Base-by-base conservation (phyloP, 2,113 vertebrate genomes). In the Arothron firmamentum region DNA sequence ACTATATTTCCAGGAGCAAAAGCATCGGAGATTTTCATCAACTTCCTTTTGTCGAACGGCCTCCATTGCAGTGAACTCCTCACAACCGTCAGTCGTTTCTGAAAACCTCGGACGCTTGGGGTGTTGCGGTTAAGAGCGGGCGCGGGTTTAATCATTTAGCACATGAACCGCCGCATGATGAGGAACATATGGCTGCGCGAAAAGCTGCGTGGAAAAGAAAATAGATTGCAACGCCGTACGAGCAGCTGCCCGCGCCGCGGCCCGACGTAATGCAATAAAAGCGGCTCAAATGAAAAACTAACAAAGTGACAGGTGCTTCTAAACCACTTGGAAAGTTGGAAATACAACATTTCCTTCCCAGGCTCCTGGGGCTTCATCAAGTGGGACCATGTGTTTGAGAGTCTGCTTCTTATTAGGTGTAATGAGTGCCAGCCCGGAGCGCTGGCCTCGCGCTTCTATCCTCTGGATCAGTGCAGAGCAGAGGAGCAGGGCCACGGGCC, bases 281-380 rank as follows among this genome's bases (percentile, higher is more conserved):
- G 71, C 62, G 46, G 66, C 46, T 79, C 21, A 74, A 75, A 82
- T 84, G 45, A 86, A 82, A 88, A 85, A 72, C 72, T 42, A 87
- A 88, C 76, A 83, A 77, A 61, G 28, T 71, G 77, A 78, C 87
- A 90, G 90, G 83, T 90, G 85, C 79, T 50, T 75, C 56, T 43
- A 52, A 60, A 68, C 48, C 49, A 43, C 71, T 77, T 71, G 80
- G 57, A 64, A 63, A 65, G 31, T 49, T 76, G 66, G 41, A 80
- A 87, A 85, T 80, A 65, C 64, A 86, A 87, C 77, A 87, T 83
- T 87, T 86, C 86, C 84, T 86, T 65, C 56, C 52, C 53, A 49
- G 70, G 65, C 81, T 75, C 72, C 50, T 47, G 77, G 74, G 85
- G 62, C 41, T 86, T 66, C 70, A 78, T 84, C 72, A 65, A 87